These are phyloP conservation scores for Suricata suricatta DNA, from an alignment of 2,113 vertebrate genomes.

Conservation along the genomic window DNA sequence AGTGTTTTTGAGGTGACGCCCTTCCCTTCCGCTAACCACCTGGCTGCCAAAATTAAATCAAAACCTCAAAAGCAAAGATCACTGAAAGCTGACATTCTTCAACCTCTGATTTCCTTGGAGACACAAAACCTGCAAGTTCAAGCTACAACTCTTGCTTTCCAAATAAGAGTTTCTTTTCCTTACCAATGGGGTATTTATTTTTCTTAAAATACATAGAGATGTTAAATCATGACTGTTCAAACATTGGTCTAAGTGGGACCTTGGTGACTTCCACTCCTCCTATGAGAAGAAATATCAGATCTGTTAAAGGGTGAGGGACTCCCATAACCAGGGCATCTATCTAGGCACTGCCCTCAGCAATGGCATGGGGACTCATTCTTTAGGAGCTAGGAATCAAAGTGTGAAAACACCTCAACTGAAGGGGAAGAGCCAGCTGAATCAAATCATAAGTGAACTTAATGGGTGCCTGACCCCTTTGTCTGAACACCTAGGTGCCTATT, in stretches of 20 bases:
- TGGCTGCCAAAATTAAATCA: slow-evolving; percentile 61
- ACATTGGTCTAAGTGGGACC: background rate
- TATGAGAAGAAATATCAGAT: background rate
- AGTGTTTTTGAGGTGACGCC: background rate
- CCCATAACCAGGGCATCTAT: background rate
- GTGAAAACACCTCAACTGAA: background rate
- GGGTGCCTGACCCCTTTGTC: background rate
- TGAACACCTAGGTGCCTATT: background rate
- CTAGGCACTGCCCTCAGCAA: background rate
- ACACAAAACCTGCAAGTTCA: slow-evolving; percentile 5
- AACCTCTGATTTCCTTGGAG: slow-evolving; percentile 47
- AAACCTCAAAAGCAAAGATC: slow-evolving; percentile 64
- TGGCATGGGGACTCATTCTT: background rate
- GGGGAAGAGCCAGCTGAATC: background rate
- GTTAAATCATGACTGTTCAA: background rate
- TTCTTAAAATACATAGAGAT: background rate
- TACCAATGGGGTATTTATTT: background rate
- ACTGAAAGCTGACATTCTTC: slow-evolving; percentile 54
- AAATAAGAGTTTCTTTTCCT: background rate
- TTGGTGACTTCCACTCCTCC: background rate
- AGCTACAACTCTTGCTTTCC: slow-evolving; percentile 40
- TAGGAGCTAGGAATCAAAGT: background rate
- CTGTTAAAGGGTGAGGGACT: background rate
- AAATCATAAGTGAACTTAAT: background rate
- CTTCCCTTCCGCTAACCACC: slow-evolving; percentile 34